phyloP scores from a whole-genome alignment of 2,888 invertebrate genomes.

The Trissolcus japonicus region DNA sequence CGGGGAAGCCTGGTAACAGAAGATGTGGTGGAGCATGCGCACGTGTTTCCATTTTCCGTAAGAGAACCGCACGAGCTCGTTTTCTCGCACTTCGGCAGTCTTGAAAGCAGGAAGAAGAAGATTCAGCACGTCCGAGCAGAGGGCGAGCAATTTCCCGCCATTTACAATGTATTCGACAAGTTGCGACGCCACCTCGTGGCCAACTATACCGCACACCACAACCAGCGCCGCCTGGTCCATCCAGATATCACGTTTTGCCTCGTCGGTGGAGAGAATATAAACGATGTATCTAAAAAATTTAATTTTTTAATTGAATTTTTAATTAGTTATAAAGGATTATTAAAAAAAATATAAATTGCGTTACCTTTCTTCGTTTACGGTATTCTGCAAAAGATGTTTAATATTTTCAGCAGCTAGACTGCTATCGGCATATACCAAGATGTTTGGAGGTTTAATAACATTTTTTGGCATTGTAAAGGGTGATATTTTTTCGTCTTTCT shows the following conservation, averaged over 20 bases:
- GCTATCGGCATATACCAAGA: conserved; percentile 89
- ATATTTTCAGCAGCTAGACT: conserved; percentile 85
- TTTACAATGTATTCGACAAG: conserved; percentile 84
- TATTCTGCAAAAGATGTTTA: conserved; percentile 82
- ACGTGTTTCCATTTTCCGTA: conserved; percentile 90
- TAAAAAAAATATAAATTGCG: too few relatives aligned
- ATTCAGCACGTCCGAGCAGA: conserved; percentile 88
- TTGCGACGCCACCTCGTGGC: conserved; percentile 81
- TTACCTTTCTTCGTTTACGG: conserved; percentile 85
- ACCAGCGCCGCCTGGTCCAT: conserved; percentile 83
- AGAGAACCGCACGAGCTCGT: conserved; percentile 88
- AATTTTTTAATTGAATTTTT: too few relatives aligned
- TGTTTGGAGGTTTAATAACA: conserved; percentile 85
- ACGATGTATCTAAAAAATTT: conserved; percentile 74
- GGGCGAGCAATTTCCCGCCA: conserved; percentile 86
- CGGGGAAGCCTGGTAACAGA: conserved; percentile 91
- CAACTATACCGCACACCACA: conserved; percentile 87
- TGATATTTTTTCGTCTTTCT: conserved; percentile 22
- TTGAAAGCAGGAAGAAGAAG: conserved; percentile 88
- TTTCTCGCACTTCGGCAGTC: conserved; percentile 90
- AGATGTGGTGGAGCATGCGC: conserved; percentile 91
- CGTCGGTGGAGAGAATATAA: conserved; percentile 74
- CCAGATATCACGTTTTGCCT: conserved; percentile 78
- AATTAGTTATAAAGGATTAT: too few relatives aligned
- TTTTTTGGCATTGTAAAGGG: conserved; percentile 70